These are phyloP conservation scores for Cephus nigrinus DNA, from an alignment of 2,888 invertebrate species.

Conservation along the genomic window DNA sequence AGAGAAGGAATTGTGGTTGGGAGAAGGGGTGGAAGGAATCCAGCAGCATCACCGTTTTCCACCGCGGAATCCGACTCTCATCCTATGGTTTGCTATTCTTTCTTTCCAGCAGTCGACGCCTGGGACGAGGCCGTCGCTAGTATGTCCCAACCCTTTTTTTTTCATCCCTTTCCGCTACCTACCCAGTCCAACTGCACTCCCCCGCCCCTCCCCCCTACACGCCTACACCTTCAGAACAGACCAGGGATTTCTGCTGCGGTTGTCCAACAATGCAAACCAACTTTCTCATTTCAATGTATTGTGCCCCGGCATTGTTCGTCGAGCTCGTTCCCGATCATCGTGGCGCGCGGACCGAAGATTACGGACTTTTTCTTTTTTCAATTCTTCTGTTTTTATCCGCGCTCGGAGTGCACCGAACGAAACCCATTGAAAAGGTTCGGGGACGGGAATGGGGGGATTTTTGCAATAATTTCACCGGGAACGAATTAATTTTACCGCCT, in stretches of 20 bases:
- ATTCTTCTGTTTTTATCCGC: background rate
- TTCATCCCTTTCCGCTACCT: background rate
- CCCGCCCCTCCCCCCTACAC: background rate
- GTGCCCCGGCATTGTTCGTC: slow-evolving; percentile 53
- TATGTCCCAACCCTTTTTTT: background rate
- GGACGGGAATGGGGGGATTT: background rate
- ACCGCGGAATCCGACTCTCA: slow-evolving; percentile 36
- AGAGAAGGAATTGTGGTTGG: slow-evolving; percentile 43
- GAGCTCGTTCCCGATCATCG: slow-evolving; percentile 43
- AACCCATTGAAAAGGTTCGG: background rate
- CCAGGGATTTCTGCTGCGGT: slow-evolving; percentile 32
- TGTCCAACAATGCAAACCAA: slow-evolving; percentile 62
- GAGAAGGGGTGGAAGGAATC: slow-evolving; percentile 17
- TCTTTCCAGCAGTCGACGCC: slow-evolving; percentile 28
- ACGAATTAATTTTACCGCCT: background rate
- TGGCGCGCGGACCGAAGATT: background rate
- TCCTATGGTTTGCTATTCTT: slow-evolving; percentile 49
- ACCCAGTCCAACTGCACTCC: background rate
- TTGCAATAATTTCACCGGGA: background rate
- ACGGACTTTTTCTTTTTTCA: background rate
- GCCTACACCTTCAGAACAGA: background rate
- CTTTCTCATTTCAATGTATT: slow-evolving; percentile 62
- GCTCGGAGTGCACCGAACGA: too few relatives aligned
- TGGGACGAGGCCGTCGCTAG: background rate
- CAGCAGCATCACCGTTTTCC: slow-evolving; percentile 12